Percentiles rank a stretch among this genome's conserved stretches.
Conservation (phyloP, 2,797 vertebrate species). For the Nasua narica region DNA sequence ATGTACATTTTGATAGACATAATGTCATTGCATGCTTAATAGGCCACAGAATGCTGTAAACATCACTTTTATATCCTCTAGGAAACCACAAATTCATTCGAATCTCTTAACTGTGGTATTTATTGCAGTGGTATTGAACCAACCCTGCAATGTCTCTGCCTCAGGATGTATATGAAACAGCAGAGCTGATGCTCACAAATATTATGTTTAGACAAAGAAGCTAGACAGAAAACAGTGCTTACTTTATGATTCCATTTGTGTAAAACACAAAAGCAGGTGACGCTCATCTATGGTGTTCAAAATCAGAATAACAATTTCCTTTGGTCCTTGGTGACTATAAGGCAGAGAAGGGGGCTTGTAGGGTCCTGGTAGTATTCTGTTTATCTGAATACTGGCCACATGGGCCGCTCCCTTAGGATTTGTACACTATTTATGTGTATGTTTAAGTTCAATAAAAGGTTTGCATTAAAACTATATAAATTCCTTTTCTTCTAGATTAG, state of each 20-base stretch:
- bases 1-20: neutral
- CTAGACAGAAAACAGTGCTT: neutral
- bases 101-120: neutral
- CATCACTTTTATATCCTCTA: neutral
- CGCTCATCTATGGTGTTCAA: neutral
- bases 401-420: neutral
- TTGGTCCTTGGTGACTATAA: neutral
- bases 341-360: neutral
- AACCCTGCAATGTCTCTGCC: neutral
- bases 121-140: neutral
- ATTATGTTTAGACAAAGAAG: neutral
- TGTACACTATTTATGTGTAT: neutral
- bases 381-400: neutral
- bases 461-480: neutral
- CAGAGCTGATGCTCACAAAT: neutral
- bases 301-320: neutral
- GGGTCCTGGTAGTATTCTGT: neutral
- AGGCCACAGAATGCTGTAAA: neutral
- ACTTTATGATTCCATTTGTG: neutral
- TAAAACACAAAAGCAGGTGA: neutral
- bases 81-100: neutral
- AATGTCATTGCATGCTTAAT: neutral
- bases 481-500: neutral
- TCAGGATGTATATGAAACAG: neutral
- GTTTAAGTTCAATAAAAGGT: neutral